A percentile compares a stretch with the other conserved stretches of the same genome.
Conservation (phyloP, 2,113 vertebrate genomes). For the Elgaria multicarinata region DNA sequence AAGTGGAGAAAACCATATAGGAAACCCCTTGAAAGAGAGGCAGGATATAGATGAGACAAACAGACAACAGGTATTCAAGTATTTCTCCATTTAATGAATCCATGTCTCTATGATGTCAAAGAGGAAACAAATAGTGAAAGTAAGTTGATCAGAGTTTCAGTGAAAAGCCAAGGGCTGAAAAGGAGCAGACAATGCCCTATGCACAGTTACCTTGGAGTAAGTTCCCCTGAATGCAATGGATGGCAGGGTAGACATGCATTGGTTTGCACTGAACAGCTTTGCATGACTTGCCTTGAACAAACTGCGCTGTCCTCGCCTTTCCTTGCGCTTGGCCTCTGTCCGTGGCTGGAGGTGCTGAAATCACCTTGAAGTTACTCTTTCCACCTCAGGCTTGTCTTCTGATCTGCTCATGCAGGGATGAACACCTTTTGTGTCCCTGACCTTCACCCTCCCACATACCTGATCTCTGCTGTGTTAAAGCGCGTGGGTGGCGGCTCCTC, state of each 20-base stretch:
- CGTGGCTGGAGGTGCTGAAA: conserved; percentile 3
- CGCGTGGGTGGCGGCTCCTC: conserved; percentile 6
- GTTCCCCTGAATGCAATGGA: too few relatives aligned
- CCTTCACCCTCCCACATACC: background rate
- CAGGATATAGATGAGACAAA: background rate
- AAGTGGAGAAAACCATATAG: background rate
- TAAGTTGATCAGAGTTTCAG: background rate
- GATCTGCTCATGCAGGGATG: background rate
- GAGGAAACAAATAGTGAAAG: background rate
- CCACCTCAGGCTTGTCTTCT: background rate
- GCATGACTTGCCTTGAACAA: background rate
- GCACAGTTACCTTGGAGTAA: too few relatives aligned
- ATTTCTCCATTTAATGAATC: too few relatives aligned
- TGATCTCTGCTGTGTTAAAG: background rate
- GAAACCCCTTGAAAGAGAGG: background rate
- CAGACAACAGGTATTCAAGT: background rate
- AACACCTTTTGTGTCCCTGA: background rate
- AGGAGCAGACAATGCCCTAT: background rate
- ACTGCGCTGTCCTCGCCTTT: background rate
- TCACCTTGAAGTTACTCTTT: fast-evolving
- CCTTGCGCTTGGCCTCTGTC: background rate
- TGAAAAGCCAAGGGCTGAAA: background rate
- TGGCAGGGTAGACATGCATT: background rate
- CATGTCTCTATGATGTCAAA: background rate
- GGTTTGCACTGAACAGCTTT: background rate